Evolutionary conservation across 2,797 vertebrate genomes (phyloP).

Genomic region (Paguma larvata): DNA sequence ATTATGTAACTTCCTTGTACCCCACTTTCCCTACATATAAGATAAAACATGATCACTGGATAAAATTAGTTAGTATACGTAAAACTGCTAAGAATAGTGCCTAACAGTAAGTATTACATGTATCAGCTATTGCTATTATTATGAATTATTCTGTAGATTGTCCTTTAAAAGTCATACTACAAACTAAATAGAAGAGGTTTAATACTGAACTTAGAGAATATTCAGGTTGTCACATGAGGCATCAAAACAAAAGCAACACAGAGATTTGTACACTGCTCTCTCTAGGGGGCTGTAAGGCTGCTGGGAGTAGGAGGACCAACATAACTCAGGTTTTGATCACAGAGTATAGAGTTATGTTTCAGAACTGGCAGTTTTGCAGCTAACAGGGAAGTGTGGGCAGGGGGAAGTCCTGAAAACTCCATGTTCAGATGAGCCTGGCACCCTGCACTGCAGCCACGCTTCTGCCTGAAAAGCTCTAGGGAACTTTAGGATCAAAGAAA

Average conservation of each 20-base stretch:
- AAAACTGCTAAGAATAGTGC: slow-evolving; percentile 26
- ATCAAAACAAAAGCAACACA: not conserved
- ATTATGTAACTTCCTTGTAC: not conserved
- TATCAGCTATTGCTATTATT: slow-evolving; percentile 2
- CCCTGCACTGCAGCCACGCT: not conserved
- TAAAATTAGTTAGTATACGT: not conserved
- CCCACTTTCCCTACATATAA: not conserved
- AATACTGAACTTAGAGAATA: not conserved
- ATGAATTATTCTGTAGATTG: not conserved
- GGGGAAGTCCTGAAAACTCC: not conserved
- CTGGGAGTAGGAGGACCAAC: not conserved
- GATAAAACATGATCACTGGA: not conserved
- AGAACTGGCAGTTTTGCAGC: not conserved
- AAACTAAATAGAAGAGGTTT: not conserved
- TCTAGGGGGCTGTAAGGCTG: not conserved
- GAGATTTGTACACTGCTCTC: not conserved
- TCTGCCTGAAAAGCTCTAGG: not conserved
- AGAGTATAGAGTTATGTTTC: not conserved
- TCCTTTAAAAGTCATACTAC: not conserved
- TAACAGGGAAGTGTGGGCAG: not conserved
- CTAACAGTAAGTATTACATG: not conserved
- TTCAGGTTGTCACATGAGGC: not conserved
- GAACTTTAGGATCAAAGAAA: slow-evolving; percentile 22
- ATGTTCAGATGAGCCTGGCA: not conserved
- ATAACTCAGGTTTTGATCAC: not conserved